Evolutionary conservation across 2,888 invertebrate species (phyloP), one percentile per base, ranked within the genome.

Genomic region (Lamproptera curius): DNA sequence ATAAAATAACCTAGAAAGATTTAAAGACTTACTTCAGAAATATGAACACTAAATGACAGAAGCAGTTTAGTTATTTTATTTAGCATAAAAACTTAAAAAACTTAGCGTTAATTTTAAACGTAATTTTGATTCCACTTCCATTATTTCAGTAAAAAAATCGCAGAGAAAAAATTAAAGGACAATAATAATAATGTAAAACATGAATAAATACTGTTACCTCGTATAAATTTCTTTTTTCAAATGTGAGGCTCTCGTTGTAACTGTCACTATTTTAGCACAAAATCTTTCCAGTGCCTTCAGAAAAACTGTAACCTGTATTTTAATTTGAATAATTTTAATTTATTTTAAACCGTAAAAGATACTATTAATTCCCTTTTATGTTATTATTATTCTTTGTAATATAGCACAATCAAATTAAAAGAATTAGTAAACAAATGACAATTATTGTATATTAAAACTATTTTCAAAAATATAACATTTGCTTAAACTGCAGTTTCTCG

Each of bases 271-370:
- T 0, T 62, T 54, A 0, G 61, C 53, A 50, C 84, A 85, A 49
- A 64, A 83, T 20, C 65, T 52, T 38, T 63, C 51, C 1, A 86
- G 8, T 1, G 84, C 86, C 51, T 65, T 70, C 35, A 86, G 52
- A 52, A 65, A 86, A 53, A 85, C 62, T 43, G 72, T 66, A 23
- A 81, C 46, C 86, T 86, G 67, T 16, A n/a, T n/a, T n/a, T n/a
- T n/a, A n/a, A n/a, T n/a, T n/a, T n/a, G n/a, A n/a, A n/a, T n/a
- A n/a, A n/a, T n/a, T n/a, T n/a, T n/a, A n/a, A n/a, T n/a, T n/a
- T n/a, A n/a, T n/a, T n/a, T n/a, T n/a, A n/a, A n/a, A n/a, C n/a
- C n/a, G n/a, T n/a, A n/a, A n/a, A n/a, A n/a, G n/a, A n/a, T n/a
- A n/a, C n/a, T n/a, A n/a, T n/a, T n/a, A n/a, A n/a, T n/a, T n/a